Conservation (phyloP, 2,797 vertebrate genomes). For the Remorina albescens region DNA sequence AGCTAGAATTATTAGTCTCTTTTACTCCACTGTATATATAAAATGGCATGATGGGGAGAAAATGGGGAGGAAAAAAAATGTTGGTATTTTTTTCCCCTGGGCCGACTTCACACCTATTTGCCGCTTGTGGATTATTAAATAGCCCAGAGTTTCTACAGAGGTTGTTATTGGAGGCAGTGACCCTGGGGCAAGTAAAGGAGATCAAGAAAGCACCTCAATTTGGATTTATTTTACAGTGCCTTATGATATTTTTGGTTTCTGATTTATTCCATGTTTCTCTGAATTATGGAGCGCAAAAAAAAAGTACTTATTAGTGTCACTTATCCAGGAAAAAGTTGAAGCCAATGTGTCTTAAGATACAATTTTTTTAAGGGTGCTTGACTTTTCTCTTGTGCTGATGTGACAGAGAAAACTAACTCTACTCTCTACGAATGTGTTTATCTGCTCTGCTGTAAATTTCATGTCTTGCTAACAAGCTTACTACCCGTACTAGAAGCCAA, state of each 20-base stretch:
- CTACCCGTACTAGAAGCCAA: too few relatives aligned
- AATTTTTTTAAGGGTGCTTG: too few relatives aligned
- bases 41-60: not conserved
- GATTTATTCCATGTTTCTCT: not conserved
- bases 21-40: not conserved
- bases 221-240: not conserved
- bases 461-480: too few relatives aligned
- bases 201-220: not conserved
- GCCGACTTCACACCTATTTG: slow-evolving; percentile 36
- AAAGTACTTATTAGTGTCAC: too few relatives aligned
- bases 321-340: not conserved
- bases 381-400: not conserved
- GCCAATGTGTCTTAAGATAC: not conserved
- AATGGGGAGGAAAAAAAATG: not conserved
- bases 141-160: not conserved
- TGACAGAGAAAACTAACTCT: not conserved
- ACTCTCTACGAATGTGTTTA: too few relatives aligned
- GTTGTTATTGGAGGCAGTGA: slow-evolving; percentile 10
- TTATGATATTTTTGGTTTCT: not conserved
- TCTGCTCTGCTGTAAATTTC: too few relatives aligned
- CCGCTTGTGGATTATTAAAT: slow-evolving; percentile 37
- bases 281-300: not conserved
- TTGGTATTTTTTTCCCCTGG: not conserved
- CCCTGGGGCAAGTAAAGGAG: not conserved
- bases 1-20: not conserved